These are phyloP conservation scores for Drosophila nannoptera DNA, from an alignment of 1,140 invertebrate species.

Conservation along the genomic window DNA sequence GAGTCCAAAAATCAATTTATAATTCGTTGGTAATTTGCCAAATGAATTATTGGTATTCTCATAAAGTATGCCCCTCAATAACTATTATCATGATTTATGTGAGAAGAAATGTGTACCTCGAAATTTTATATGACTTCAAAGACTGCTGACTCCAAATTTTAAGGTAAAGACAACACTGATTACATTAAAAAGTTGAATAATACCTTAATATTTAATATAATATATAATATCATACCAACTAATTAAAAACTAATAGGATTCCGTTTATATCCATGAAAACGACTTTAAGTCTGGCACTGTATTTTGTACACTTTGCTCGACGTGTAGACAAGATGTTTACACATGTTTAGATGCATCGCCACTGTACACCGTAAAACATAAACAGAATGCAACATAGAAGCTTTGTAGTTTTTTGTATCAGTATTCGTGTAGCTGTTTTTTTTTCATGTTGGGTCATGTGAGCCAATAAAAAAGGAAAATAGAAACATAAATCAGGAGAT, in stretches of 20 bases:
- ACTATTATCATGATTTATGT: constrained; percentile 60
- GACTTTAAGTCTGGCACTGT: constrained; percentile 5
- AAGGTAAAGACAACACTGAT: no score
- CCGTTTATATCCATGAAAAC: no score
- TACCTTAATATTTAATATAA: no score
- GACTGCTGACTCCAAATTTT: no score
- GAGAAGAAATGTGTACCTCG: constrained; percentile 45
- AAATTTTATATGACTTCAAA: neutral
- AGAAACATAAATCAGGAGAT: constrained; percentile 76
- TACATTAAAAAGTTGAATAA: no score
- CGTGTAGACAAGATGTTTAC: constrained; percentile 34
- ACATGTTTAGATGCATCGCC: constrained; percentile 44
- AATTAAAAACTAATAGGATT: no score
- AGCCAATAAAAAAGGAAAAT: constrained; percentile 73
- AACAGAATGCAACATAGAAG: constrained; percentile 30
- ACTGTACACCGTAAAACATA: constrained; percentile 41
- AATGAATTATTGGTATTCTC: constrained; percentile 60
- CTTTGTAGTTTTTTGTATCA: constrained; percentile 13
- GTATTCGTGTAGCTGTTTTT: constrained; percentile 19
- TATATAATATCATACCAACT: neutral
- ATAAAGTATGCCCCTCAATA: constrained; percentile 41
- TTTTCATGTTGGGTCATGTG: constrained; percentile 24
- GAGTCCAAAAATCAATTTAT: constrained; percentile 72
- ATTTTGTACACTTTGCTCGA: constrained; percentile 33
- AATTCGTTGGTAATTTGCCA: constrained; percentile 70